Percentiles rank a stretch among this genome's conserved stretches.
phyloP scores from a whole-genome alignment of 2,888 invertebrate species.

The Limnephilus lunatus region DNA sequence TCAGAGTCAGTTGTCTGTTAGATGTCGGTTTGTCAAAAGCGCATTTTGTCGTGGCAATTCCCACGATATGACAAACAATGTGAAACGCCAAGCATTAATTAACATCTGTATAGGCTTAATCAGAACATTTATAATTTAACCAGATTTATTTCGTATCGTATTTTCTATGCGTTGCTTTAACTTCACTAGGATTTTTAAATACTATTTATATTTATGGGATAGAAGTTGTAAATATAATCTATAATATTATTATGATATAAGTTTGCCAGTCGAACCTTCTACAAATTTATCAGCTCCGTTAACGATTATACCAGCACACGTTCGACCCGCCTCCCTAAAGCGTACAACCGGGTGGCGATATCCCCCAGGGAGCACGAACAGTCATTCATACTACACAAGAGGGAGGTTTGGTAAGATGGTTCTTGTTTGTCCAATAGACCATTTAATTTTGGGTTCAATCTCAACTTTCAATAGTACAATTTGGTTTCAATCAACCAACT shows the following conservation, averaged over 20 bases:
- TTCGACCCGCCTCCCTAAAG: background rate
- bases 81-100: background rate
- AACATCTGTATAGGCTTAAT: background rate
- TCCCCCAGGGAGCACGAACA: background rate
- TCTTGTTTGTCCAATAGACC: no score
- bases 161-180: background rate
- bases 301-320: background rate
- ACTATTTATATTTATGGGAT: background rate
- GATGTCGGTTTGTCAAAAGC: background rate
- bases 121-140: background rate
- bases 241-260: background rate
- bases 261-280: background rate
- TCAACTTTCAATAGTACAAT: no score
- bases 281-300: background rate
- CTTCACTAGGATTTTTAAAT: background rate
- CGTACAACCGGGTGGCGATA: background rate
- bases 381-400: no score
- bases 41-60: background rate
- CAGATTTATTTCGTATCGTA: background rate
- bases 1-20: background rate
- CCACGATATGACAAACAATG: background rate
- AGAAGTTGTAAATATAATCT: background rate
- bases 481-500: no score
- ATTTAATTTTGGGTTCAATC: no score
- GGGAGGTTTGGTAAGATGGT: no score